Percentiles rank a stretch among this genome's conserved stretches.
Conservation (phyloP, 2,113 vertebrate genomes). For the Oreochromis spilurus region DNA sequence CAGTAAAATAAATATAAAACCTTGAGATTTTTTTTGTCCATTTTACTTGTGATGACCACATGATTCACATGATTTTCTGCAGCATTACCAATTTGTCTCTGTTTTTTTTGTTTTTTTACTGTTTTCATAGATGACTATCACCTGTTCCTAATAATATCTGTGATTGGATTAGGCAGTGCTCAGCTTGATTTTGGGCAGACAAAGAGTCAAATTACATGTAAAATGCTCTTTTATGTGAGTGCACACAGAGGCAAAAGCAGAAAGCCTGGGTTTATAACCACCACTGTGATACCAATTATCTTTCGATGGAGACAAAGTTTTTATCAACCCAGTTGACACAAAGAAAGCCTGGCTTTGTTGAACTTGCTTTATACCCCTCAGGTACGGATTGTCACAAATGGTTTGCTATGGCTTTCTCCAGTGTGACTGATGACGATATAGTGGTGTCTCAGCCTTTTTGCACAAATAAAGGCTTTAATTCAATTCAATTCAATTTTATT, state of each 20-base stretch:
- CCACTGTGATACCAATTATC: not conserved
- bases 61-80: not conserved
- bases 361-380: not conserved
- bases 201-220: not conserved
- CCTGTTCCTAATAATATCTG: not conserved
- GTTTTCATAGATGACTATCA: not conserved
- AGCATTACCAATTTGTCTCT: not conserved
- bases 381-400: not conserved
- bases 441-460: not conserved
- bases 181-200: not conserved
- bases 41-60: not conserved
- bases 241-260: not conserved
- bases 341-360: not conserved
- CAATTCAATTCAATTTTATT: too few relatives aligned
- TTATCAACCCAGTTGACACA: not conserved
- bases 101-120: not conserved
- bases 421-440: not conserved
- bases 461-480: not conserved
- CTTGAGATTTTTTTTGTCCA: not conserved
- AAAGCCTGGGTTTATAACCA: not conserved
- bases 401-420: not conserved
- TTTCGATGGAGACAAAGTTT: not conserved
- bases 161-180: not conserved
- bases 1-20: not conserved
- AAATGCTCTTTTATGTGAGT: not conserved